Percentiles rank a stretch among this genome's conserved stretches.
Evolutionary conservation across 2,888 invertebrate species (phyloP).

Genomic region (Lobophora halterata): DNA sequence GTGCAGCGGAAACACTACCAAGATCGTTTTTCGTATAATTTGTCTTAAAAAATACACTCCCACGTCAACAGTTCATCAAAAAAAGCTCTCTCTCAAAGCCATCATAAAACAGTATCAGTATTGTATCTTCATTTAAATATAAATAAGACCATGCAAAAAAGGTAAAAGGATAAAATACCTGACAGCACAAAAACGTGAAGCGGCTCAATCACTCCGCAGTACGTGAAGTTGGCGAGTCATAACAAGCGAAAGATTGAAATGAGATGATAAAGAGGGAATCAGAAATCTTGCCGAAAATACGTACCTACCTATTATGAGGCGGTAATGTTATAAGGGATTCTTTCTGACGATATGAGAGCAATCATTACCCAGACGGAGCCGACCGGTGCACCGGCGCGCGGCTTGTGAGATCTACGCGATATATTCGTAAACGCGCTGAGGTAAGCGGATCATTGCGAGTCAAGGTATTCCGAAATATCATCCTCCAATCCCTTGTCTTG

Average conservation of each 20-base stretch:
- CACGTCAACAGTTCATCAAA: conserved; percentile 16
- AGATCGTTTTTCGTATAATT: conserved; percentile 9
- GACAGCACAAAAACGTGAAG: conserved; percentile 55
- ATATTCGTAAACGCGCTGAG: conserved; percentile 59
- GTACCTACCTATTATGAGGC: conserved; percentile 67
- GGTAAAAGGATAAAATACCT: conserved; percentile 45
- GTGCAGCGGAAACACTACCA: not conserved
- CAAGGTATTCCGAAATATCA: conserved; percentile 47
- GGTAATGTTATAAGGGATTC: conserved; percentile 77
- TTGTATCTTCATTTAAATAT: conserved; percentile 51
- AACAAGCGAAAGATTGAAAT: conserved; percentile 76
- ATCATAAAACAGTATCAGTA: conserved; percentile 35
- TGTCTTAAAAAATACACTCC: conserved; percentile 11
- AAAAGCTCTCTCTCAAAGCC: conserved; percentile 19
- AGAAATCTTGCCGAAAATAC: conserved; percentile 77
- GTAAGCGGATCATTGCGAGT: conserved; percentile 60
- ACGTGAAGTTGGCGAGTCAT: conserved; percentile 64
- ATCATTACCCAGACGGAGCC: conserved; percentile 64
- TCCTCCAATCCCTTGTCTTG: conserved; percentile 40
- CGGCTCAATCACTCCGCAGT: conserved; percentile 58
- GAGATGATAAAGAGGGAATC: conserved; percentile 71
- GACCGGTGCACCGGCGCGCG: conserved; percentile 51
- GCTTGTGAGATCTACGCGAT: conserved; percentile 68
- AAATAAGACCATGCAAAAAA: conserved; percentile 49
- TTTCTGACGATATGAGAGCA: conserved; percentile 70